Conservation (phyloP, 2,888 invertebrate genomes). For the Tipula helvola region DNA sequence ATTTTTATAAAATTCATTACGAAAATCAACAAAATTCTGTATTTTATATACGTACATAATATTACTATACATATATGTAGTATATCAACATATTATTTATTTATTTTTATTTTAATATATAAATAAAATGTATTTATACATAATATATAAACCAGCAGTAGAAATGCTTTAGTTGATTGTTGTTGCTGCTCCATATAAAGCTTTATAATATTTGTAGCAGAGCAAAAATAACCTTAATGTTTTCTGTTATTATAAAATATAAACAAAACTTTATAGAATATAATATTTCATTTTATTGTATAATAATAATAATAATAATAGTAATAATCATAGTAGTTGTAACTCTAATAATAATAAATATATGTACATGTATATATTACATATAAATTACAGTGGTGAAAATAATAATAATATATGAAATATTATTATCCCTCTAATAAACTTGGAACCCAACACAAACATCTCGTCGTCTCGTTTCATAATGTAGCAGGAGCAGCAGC, state of each 20-base stretch:
- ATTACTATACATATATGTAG: no score
- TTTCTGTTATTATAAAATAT: not conserved
- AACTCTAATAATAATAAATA: not conserved
- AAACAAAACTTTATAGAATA: not conserved
- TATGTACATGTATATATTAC: not conserved
- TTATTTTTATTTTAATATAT: not conserved
- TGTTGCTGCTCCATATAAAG: not conserved
- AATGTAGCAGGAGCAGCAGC: not conserved
- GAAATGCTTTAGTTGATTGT: not conserved
- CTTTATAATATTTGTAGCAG: not conserved
- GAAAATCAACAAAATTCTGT: not conserved
- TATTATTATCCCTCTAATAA: conserved; percentile 4
- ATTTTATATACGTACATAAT: not conserved
- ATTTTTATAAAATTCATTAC: not conserved
- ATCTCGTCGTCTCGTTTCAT: not conserved
- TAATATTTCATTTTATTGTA: conserved; percentile 4
- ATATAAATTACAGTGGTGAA: not conserved
- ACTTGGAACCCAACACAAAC: not conserved
- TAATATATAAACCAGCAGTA: not conserved
- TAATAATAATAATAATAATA: not conserved
- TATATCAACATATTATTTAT: not conserved
- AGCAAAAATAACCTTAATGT: not conserved
- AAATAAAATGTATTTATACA: not conserved
- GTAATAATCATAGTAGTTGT: not conserved
- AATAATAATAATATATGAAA: conserved; percentile 4